Evolutionary conservation across 1,140 invertebrate species (phyloP), one percentile per base, ranked within the genome.

Genomic region (Bombus breviceps): DNA sequence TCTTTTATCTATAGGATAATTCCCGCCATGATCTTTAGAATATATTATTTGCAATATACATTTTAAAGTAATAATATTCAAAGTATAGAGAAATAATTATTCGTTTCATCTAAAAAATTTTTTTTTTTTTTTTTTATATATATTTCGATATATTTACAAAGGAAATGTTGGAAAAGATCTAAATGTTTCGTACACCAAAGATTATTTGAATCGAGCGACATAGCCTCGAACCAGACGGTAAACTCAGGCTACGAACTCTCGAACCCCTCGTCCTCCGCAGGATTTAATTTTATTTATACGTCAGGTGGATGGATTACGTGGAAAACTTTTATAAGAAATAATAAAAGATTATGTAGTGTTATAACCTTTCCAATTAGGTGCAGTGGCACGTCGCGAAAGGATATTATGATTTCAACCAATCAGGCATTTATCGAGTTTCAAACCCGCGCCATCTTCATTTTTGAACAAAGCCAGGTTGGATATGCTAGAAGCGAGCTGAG

Each of bases 391-490:
- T 66, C 43, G 12, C 34, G 64, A 72, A 62, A 53, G 22, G 25
- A n/a, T 41, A 81, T 87, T 62, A 79, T n/a, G 10, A 18, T 86
- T 90, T 95, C 94, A 95, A 95, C 95, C 96, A 96, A 96, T 96
- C 94, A 95, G 95, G 94, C 88, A 92, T 93, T 93, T 94, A 94
- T 95, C 93, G 96, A 95, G 96, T 95, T 95, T 95, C 95, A 96
- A 96, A 96, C 96, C 94, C 96, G 97, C 97, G 97, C 97, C 97
- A 97, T 97, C 96, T 97, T 97, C 96, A 96, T 96, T 97, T 97
- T 97, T 96, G 97, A 97, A 97, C 97, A 96, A 96, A 96, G 96
- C 96, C 95, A 94, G 92, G 93, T 87, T 87, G 89, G 81, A 83
- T 53, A 75, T 86, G 87, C 84, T 83, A 90, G 81, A 85, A 91